Percentiles rank a stretch among this genome's conserved stretches.
These are phyloP conservation scores for Anthoscopus minutus DNA, from an alignment of 2,113 vertebrate species.

Conservation along the genomic window DNA sequence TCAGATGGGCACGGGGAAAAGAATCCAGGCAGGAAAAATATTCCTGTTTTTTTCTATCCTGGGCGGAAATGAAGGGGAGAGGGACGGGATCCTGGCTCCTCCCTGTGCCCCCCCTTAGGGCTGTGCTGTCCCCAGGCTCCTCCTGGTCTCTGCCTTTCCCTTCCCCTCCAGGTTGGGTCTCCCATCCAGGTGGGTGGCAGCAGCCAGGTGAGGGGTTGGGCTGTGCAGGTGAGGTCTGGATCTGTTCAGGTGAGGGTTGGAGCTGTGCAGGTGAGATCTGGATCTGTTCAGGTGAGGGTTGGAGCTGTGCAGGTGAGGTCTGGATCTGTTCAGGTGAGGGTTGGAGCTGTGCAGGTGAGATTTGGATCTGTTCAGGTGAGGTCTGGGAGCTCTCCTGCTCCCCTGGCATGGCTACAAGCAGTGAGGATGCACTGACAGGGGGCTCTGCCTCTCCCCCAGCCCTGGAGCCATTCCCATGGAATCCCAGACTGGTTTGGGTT, in stretches of 20 bases:
- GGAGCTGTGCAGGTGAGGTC: neutral
- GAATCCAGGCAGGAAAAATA: neutral
- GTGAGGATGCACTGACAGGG: neutral
- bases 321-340: neutral
- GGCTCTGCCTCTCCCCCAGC: neutral
- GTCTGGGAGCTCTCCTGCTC: neutral
- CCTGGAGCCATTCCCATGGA: neutral
- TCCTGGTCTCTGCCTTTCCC: neutral
- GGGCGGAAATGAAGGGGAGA: neutral
- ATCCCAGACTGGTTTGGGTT: neutral
- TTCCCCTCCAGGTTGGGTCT: neutral
- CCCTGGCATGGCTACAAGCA: neutral
- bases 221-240: neutral
- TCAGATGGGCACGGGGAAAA: constrained; percentile 66
- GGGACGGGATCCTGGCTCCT: neutral
- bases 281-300: neutral
- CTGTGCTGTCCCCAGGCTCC: neutral
- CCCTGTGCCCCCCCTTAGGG: neutral
- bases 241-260: neutral
- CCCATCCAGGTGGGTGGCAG: neutral
- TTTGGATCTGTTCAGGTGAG: neutral
- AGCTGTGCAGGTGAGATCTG: neutral
- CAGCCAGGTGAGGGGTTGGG: neutral
- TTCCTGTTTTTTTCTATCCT: neutral
- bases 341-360: neutral